Evolutionary conservation across 2,888 invertebrate species (phyloP).

Genomic region (Hyposoter didymator): DNA sequence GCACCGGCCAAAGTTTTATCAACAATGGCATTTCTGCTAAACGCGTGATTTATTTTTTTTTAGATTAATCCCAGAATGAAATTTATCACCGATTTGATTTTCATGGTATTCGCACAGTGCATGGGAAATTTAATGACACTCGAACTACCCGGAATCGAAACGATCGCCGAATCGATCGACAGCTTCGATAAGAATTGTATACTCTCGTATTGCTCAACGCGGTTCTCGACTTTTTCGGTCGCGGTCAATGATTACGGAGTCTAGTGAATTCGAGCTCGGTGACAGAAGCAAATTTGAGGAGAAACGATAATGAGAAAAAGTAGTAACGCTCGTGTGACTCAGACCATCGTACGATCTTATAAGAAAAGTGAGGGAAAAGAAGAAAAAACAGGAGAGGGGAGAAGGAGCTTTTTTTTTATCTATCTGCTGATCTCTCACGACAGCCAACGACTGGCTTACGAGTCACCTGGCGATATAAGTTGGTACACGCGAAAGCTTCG

Average conservation of each 20-base stretch:
- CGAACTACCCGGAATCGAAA: background rate
- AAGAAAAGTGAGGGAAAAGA: slow-evolving; percentile 43
- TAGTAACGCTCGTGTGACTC: slow-evolving; percentile 36
- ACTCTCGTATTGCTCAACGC: background rate
- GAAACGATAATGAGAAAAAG: slow-evolving; percentile 35
- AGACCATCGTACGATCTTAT: slow-evolving; percentile 39
- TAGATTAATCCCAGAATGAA: background rate
- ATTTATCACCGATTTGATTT: background rate
- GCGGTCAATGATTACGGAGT: slow-evolving; percentile 4
- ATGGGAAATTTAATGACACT: background rate
- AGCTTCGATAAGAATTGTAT: background rate
- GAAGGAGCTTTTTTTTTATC: slow-evolving; percentile 55
- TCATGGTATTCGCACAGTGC: background rate
- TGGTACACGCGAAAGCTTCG: slow-evolving; percentile 66
- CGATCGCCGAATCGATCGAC: background rate
- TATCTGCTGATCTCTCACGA: slow-evolving; percentile 62
- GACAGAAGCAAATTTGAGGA: slow-evolving; percentile 43
- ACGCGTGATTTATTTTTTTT: background rate
- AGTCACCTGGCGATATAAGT: slow-evolving; percentile 56
- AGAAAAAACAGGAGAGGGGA: background rate
- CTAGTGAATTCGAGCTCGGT: slow-evolving; percentile 6
- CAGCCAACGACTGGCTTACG: slow-evolving; percentile 59
- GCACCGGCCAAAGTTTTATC: background rate
- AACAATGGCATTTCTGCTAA: background rate
- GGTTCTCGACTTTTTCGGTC: background rate